phyloP scores from a whole-genome alignment of 1,140 invertebrate species.

The Drosophila bocqueti region DNA sequence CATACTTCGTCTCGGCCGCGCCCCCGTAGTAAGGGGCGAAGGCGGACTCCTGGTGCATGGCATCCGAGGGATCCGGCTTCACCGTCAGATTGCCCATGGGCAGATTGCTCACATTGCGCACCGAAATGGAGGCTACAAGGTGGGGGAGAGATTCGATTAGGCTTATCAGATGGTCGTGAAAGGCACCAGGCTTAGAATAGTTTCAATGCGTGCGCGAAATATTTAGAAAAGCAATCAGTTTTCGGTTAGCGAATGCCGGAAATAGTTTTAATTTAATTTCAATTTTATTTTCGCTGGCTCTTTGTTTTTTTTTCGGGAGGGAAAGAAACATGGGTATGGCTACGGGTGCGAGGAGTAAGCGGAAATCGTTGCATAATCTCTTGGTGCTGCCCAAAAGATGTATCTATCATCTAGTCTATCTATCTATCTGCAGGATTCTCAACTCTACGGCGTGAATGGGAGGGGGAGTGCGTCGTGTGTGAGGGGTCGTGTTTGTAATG shows the following conservation, averaged over 20 bases:
- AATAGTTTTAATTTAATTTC: slow-evolving; percentile 25
- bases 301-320: background rate
- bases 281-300: slow-evolving; percentile 14
- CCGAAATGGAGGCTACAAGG: slow-evolving; percentile 82
- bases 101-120: slow-evolving; percentile 82
- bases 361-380: slow-evolving; percentile 3
- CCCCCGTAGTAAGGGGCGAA: slow-evolving; percentile 77
- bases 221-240: slow-evolving; percentile 59
- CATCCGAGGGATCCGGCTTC: slow-evolving; percentile 81
- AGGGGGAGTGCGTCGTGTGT: slow-evolving; percentile 15
- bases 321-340: background rate
- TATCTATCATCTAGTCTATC: slow-evolving; percentile 18
- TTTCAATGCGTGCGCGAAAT: slow-evolving; percentile 77
- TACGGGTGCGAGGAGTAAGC: slow-evolving; percentile 4
- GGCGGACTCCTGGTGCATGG: slow-evolving; percentile 60
- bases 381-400: slow-evolving; percentile 38
- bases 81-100: slow-evolving; percentile 81
- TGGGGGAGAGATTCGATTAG: slow-evolving; percentile 12
- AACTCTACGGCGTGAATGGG: slow-evolving; percentile 54
- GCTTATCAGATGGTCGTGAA: background rate
- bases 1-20: slow-evolving; percentile 76
- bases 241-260: slow-evolving; percentile 37
- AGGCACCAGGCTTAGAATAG: slow-evolving; percentile 38
- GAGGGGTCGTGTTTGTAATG: slow-evolving; percentile 17
- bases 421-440: slow-evolving; percentile 16